A percentile compares a stretch with the other conserved stretches of the same genome.
phyloP scores from a whole-genome alignment of 2,888 invertebrate species.

The Agrochola circellaris region DNA sequence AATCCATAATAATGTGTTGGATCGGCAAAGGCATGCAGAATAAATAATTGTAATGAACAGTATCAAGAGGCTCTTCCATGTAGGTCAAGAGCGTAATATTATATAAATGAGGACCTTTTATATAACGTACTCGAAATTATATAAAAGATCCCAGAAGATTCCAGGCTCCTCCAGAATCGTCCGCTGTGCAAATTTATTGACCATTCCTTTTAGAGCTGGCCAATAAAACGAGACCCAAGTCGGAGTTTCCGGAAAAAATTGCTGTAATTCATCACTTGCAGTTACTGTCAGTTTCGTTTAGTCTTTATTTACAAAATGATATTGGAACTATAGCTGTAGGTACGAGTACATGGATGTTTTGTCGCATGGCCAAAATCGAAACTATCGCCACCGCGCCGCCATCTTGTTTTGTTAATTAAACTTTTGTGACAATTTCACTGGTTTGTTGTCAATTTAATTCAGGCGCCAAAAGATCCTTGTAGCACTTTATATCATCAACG shows the following conservation, averaged over 20 bases:
- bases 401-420: too few relatives aligned
- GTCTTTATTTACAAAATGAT: conserved; percentile 3
- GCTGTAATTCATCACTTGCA: background rate
- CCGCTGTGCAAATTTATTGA: conserved; percentile 21
- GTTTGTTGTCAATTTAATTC: too few relatives aligned
- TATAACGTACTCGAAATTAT: background rate
- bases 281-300: background rate
- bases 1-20: background rate
- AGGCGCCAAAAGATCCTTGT: too few relatives aligned
- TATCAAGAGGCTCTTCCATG: background rate
- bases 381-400: too few relatives aligned
- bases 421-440: too few relatives aligned
- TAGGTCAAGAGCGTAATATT: conserved; percentile 24
- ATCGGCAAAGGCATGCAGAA: background rate
- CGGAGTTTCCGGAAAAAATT: background rate
- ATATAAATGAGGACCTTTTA: background rate
- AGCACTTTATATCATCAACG: background rate
- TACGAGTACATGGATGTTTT: too few relatives aligned
- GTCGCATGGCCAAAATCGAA: too few relatives aligned
- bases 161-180: conserved; percentile 10
- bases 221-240: background rate
- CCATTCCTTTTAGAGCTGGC: conserved; percentile 32
- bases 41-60: conserved; percentile 13
- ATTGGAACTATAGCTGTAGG: too few relatives aligned
- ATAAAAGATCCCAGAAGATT: conserved; percentile 6